Conservation (phyloP, 2,113 vertebrate genomes). For the Neodon shergylaensis region DNA sequence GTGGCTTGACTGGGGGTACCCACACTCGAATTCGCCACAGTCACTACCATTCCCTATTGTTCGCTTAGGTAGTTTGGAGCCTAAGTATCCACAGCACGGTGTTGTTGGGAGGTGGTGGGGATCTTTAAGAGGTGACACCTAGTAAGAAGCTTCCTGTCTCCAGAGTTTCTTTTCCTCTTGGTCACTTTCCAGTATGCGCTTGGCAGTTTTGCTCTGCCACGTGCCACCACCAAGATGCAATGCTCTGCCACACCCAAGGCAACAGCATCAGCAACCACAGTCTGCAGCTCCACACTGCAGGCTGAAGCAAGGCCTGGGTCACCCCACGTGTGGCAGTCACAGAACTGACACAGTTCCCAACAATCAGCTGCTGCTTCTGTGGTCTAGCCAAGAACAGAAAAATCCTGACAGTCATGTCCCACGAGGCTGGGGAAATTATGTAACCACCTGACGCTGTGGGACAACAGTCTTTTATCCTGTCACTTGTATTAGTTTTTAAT, state of each 20-base stretch:
- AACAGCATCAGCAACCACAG: background rate
- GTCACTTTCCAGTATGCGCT: background rate
- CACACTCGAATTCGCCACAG: too few species aligned
- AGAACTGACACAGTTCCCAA: background rate
- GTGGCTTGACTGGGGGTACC: background rate
- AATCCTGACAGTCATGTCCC: background rate
- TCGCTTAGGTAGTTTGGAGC: background rate
- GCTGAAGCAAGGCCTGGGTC: background rate
- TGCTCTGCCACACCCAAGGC: background rate
- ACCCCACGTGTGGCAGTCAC: background rate
- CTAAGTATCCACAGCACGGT: background rate
- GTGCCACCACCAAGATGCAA: background rate
- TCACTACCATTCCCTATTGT: background rate
- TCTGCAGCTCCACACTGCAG: background rate
- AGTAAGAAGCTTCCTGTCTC: background rate
- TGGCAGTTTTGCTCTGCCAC: background rate
- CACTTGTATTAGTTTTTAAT: too few species aligned
- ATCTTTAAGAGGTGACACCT: background rate
- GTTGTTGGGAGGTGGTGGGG: too few species aligned
- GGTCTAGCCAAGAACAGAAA: background rate
- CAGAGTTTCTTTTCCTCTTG: background rate
- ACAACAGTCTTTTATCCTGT: too few species aligned
- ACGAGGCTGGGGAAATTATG: background rate
- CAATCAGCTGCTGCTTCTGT: background rate
- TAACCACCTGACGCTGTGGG: too few species aligned